A percentile compares a stretch with the other conserved stretches of the same genome.
These are phyloP conservation scores for Paedocypris micromegethes DNA, from an alignment of 2,797 vertebrate genomes.

Conservation along the genomic window DNA sequence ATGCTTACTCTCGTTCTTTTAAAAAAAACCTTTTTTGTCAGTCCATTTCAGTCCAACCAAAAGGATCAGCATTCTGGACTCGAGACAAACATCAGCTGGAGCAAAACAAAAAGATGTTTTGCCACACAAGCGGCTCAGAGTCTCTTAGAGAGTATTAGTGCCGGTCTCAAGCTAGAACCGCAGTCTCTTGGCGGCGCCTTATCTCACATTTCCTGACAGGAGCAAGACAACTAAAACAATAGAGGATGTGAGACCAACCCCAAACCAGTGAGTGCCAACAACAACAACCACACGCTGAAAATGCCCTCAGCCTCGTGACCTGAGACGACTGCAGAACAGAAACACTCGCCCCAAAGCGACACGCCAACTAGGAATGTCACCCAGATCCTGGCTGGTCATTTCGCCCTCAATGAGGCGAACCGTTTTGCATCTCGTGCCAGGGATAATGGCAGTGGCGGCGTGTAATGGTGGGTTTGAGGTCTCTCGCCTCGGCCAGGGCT, in stretches of 20 bases:
- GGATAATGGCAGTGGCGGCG: conserved; percentile 3
- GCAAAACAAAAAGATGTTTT: neutral
- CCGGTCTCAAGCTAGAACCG: too few relatives aligned
- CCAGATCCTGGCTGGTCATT: conserved; percentile 25
- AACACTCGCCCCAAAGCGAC: conserved; percentile 8
- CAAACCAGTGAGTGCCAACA: too few relatives aligned
- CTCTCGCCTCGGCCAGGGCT: conserved; percentile 1
- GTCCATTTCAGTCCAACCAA: neutral
- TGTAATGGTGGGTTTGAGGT: conserved; percentile 2
- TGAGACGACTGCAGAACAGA: conserved; percentile 1
- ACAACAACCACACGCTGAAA: too few relatives aligned
- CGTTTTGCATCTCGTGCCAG: conserved; percentile 5
- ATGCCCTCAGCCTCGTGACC: neutral
- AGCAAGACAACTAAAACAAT: neutral
- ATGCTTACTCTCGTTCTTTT: too few relatives aligned
- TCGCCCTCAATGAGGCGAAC: conserved; percentile 33
- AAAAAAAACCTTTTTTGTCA: too few relatives aligned
- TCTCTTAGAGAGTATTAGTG: too few relatives aligned
- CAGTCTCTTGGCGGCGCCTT: neutral
- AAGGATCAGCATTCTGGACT: too few relatives aligned
- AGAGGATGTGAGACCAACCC: too few relatives aligned
- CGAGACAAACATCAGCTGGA: neutral
- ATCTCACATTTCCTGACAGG: conserved; percentile 11
- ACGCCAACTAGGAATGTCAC: conserved; percentile 25
- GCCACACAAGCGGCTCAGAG: too few relatives aligned